Evolutionary conservation across 2,113 vertebrate genomes (phyloP).

Genomic region (Ammodramus savannarum): DNA sequence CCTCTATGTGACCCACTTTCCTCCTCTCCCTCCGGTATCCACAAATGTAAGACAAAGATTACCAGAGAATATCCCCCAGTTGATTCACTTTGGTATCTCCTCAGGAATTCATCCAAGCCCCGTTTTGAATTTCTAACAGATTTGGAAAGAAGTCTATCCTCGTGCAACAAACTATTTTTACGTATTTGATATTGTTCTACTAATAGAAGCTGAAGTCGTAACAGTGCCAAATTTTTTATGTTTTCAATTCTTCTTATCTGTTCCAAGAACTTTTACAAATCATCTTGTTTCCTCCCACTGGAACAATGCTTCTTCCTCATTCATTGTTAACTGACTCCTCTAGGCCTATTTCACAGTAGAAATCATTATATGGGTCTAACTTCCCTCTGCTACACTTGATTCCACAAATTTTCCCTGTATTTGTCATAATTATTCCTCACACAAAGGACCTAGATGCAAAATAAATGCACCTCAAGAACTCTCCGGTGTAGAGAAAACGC

Average conservation of each 20-base stretch:
- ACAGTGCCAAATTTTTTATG: not conserved
- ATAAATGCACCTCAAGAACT: not conserved
- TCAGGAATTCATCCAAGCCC: not conserved
- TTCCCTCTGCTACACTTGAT: not conserved
- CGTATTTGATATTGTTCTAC: not conserved
- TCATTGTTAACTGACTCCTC: not conserved
- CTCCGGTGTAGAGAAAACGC: not conserved
- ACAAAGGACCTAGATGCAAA: not conserved
- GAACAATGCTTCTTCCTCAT: not conserved
- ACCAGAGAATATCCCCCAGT: not conserved
- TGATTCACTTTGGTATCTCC: not conserved
- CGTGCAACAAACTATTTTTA: not conserved
- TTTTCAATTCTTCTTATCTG: not conserved
- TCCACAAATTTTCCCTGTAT: not conserved
- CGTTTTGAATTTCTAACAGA: not conserved
- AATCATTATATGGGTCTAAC: not conserved
- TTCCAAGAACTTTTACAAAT: conserved; percentile 2
- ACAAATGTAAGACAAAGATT: not conserved
- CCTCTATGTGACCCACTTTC: not conserved
- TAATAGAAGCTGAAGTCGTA: not conserved
- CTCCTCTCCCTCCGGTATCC: not conserved
- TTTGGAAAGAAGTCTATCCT: not conserved
- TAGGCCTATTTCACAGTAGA: not conserved
- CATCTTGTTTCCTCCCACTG: not conserved
- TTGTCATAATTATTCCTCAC: not conserved